Evolutionary conservation across 2,113 vertebrate genomes (phyloP).

Genomic region (Myrmecophaga tridactyla): DNA sequence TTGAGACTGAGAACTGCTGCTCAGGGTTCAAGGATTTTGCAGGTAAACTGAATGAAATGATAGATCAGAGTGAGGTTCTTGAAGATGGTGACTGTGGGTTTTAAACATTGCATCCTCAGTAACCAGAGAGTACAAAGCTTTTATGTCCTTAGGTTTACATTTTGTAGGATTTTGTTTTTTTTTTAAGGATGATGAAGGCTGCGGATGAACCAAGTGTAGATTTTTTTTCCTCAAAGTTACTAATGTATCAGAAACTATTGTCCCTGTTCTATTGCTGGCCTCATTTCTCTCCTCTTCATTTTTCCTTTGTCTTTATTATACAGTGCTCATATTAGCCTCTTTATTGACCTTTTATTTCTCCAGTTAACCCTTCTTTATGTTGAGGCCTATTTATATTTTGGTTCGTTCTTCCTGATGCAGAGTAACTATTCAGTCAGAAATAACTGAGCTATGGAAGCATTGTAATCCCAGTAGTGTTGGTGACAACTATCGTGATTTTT

Average conservation of each 20-base stretch:
- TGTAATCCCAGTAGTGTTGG: background rate
- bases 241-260: background rate
- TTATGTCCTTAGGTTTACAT: background rate
- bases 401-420: background rate
- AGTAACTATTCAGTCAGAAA: background rate
- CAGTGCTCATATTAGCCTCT: background rate
- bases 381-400: background rate
- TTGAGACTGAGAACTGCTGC: background rate
- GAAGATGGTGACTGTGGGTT: background rate
- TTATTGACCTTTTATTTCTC: background rate
- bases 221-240: background rate
- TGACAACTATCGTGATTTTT: background rate
- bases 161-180: background rate
- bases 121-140: background rate
- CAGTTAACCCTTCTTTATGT: background rate
- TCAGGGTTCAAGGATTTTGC: background rate
- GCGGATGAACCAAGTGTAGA: background rate
- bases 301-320: background rate
- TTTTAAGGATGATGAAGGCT: background rate
- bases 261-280: background rate
- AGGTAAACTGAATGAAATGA: background rate
- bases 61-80: background rate
- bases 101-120: background rate
- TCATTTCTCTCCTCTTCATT: background rate
- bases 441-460: fast-evolving